Base-by-base conservation (phyloP, 1,140 invertebrate genomes). In the Saccostrea glomerata region DNA sequence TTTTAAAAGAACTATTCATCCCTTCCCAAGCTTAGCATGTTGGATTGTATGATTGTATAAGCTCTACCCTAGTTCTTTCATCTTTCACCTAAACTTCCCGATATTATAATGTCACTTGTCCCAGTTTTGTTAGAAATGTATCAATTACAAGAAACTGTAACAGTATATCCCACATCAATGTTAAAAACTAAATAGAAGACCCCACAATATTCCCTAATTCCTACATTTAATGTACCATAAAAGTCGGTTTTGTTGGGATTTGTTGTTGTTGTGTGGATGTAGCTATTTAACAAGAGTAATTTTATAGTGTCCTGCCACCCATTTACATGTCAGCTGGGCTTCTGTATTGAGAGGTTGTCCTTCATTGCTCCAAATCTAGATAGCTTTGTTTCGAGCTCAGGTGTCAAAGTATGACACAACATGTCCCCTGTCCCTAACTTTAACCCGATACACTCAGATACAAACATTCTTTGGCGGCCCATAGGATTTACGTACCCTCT, bases 101-200 rank as follows among this genome's bases (percentile, higher is more conserved):
- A 11, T 36, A 15, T 77, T 77, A 30, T 15, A 77, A 77, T 25
- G 13, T 77, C 25, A 30, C 7, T 77, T 77, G 70, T 77, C 23
- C 70, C 4, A 15, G 70, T 77, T 77, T 77, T 77, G 70, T 77
- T 4, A 77, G 13, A 77, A 30, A 77, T 77, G 70, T 77, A 77
- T 77, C 70, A 77, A 77, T 77, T 77, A 77, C 70, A 77, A 77
- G 25, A 77, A 36, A 30, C 70, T 77, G 70, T 77, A 36, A 36
- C 70, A 77, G 30, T 77, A 30, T 73, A 77, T 30, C 25, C 30
- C 60, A 30, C 25, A 77, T 30, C 15, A 30, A 77, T 15, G 30
- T 23, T 77, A 25, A 15, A 25, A 36, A 30, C 30, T 30, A 77
- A 77, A 77, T 77, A 30, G 70, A 77, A 30, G 15, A 25, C 30